Conservation (phyloP, 2,113 vertebrate species). For the Oenanthe melanoleuca region DNA sequence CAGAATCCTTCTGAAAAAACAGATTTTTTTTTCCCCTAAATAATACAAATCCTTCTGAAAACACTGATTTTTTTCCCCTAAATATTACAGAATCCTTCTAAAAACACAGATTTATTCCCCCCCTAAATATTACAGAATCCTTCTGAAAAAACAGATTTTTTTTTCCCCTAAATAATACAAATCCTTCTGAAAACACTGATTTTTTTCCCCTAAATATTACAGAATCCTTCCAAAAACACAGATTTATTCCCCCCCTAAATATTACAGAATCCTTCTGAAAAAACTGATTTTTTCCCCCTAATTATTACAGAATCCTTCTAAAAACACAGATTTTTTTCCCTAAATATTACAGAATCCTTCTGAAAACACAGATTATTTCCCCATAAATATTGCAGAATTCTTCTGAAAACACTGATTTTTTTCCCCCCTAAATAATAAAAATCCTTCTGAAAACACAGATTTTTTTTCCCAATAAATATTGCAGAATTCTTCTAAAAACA, state of each 20-base stretch:
- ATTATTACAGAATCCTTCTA: too few relatives aligned
- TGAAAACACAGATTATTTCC: not conserved
- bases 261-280: not conserved
- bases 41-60: not conserved
- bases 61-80: not conserved
- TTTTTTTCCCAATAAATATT: not conserved
- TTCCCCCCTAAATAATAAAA: too few relatives aligned
- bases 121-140: too few relatives aligned
- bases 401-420: not conserved
- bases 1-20: not conserved
- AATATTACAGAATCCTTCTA: not conserved
- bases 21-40: not conserved
- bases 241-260: not conserved
- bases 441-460: not conserved
- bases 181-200: not conserved
- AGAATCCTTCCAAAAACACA: not conserved
- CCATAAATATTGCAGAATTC: too few relatives aligned
- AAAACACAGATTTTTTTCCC: not conserved
- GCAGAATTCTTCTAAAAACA: not conserved
- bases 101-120: not conserved
- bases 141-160: not conserved
- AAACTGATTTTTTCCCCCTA: rapidly evolving
- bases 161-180: too few relatives aligned
- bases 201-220: not conserved
- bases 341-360: not conserved